Evolutionary conservation across 2,888 invertebrate genomes (phyloP), one percentile per base, ranked within the genome.

Genomic region (Aleiodes testaceus): DNA sequence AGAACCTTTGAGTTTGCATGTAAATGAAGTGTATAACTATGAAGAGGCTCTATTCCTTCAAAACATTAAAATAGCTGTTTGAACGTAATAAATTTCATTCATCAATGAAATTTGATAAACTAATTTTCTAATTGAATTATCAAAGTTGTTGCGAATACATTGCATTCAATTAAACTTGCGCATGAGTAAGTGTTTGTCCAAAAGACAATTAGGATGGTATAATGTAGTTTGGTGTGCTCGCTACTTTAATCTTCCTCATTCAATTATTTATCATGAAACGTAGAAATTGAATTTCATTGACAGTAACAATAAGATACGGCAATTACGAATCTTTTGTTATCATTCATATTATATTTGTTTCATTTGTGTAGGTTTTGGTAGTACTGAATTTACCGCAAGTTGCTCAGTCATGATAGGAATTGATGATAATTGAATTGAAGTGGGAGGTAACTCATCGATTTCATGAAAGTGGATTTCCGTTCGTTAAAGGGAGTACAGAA

Each of bases 241-340:
- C n/a, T 36, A 49, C 16, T 16, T 11, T 59, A 20, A 18, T 45
- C 9, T 42, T 9, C 12, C 49, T 18, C 18, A 66, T 55, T 20
- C 26, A 47, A 61, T 53, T 61, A 47, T 45, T 53, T 53, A 61
- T 36, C 61, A 59, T 68, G 70, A 67, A 49, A 76, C 52, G 64
- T 59, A 74, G 74, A 77, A 76, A 76, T 78, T 79, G 75, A 81
- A 79, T 75, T 80, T 80, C 79, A 81, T 81, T 80, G 80, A 80
- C 79, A 79, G 77, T 79, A 80, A 82, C 79, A 78, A 77, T 65
- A 75, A 61, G 66, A 63, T 9, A 36, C 66, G 71, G 75, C 74
- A 77, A 80, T 77, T 78, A 78, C 78, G 72, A 69, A 66, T 67
- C 53, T 52, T 63, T 69, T 64, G 42, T 59, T 14, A 9, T 42